Percentiles rank a stretch among this genome's conserved stretches.
phyloP scores from a whole-genome alignment of 2,797 vertebrate species.

The Hippoglossus hippoglossus region DNA sequence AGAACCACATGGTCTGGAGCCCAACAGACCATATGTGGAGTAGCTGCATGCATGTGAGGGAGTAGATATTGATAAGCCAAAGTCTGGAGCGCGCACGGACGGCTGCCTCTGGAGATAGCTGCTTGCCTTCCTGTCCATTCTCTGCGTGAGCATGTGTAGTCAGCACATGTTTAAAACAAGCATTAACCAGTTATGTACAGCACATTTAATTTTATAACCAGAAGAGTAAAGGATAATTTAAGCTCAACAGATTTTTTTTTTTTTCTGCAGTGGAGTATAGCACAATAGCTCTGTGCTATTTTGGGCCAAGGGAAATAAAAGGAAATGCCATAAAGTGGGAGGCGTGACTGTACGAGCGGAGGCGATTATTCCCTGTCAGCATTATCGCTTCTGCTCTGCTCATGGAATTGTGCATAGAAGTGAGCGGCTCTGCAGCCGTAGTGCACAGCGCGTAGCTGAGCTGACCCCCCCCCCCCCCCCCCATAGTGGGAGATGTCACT shows the following conservation, averaged over 20 bases:
- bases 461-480: slow-evolving; percentile 50
- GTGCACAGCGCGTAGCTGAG: slow-evolving; percentile 42
- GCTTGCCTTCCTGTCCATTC: slow-evolving; percentile 14
- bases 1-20: slow-evolving; percentile 74
- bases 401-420: slow-evolving; percentile 57
- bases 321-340: slow-evolving; percentile 57
- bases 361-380: slow-evolving; percentile 75
- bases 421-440: slow-evolving; percentile 55
- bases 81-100: slow-evolving; percentile 35
- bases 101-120: slow-evolving; percentile 43
- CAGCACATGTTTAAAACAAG: too few species aligned
- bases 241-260: slow-evolving; percentile 3
- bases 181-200: slow-evolving; percentile 8
- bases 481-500: slow-evolving; percentile 48
- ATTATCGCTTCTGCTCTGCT: slow-evolving; percentile 65
- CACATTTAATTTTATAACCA: slow-evolving; percentile 7
- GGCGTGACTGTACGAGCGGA: slow-evolving; percentile 50
- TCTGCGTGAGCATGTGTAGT: too few species aligned
- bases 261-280: slow-evolving; percentile 21
- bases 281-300: slow-evolving; percentile 52
- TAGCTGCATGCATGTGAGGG: slow-evolving; percentile 56
- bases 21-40: slow-evolving; percentile 62
- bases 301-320: slow-evolving; percentile 57
- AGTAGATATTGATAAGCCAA: slow-evolving; percentile 59
- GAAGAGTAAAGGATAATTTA: slow-evolving; percentile 10